phyloP scores from a whole-genome alignment of 2,797 vertebrate genomes.

The Parambassis ranga region DNA sequence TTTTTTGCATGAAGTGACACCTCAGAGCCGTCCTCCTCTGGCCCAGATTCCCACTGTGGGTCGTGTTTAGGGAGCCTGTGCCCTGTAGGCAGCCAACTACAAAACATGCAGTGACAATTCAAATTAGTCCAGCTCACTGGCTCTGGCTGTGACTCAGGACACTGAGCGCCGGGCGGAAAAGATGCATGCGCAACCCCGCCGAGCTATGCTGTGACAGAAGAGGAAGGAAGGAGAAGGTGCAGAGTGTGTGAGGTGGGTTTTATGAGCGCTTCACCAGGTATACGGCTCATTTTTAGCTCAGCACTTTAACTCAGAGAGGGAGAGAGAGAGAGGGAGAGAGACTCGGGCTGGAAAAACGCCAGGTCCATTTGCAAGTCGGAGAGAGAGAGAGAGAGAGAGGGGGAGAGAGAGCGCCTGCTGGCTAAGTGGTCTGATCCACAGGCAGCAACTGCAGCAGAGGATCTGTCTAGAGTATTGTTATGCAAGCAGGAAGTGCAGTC shows the following conservation, averaged over 20 bases:
- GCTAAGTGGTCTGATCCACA: slow-evolving; percentile 60
- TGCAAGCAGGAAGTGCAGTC: slow-evolving; percentile 68
- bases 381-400: slow-evolving; percentile 45
- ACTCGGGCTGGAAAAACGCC: slow-evolving; percentile 50
- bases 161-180: slow-evolving; percentile 34
- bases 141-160: slow-evolving; percentile 65
- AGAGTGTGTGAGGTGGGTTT: background rate
- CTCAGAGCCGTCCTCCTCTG: slow-evolving; percentile 33
- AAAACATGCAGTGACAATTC: slow-evolving; percentile 69
- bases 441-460: slow-evolving; percentile 64
- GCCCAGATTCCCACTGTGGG: slow-evolving; percentile 52
- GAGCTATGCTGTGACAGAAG: slow-evolving; percentile 19
- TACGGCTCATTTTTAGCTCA: slow-evolving; percentile 38
- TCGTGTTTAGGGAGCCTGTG: slow-evolving; percentile 33
- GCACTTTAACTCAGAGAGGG: slow-evolving; percentile 41
- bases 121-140: slow-evolving; percentile 67
- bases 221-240: background rate
- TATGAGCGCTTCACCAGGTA: slow-evolving; percentile 40
- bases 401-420: slow-evolving; percentile 35
- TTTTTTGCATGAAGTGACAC: slow-evolving; percentile 32
- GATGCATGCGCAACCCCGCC: slow-evolving; percentile 40
- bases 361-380: slow-evolving; percentile 69
- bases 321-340: no score
- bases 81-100: slow-evolving; percentile 45
- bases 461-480: slow-evolving; percentile 69